These are phyloP conservation scores for Drosophila antonietae DNA, from an alignment of 2,888 invertebrate species.

Conservation along the genomic window DNA sequence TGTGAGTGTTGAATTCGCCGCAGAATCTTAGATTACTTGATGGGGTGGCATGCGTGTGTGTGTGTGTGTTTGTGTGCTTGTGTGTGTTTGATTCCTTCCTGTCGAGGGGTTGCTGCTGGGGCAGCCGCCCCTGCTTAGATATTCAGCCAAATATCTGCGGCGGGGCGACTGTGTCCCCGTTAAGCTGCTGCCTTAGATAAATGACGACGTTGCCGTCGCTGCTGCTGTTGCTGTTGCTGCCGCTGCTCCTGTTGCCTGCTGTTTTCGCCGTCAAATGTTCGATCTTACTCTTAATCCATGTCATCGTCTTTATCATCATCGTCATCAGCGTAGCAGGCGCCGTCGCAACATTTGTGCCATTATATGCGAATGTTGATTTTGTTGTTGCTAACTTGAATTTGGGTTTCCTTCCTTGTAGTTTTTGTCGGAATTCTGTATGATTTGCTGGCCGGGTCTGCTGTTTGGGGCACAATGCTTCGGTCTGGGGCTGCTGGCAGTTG, in stretches of 20 bases:
- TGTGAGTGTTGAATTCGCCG: constrained; percentile 64
- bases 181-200: constrained; percentile 69
- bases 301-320: constrained; percentile 50
- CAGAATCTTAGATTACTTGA: constrained; percentile 49
- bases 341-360: constrained; percentile 34
- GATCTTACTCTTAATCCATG: constrained; percentile 54
- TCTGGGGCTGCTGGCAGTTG: constrained; percentile 27
- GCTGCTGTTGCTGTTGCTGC: constrained; percentile 33
- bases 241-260: constrained; percentile 21
- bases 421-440: constrained; percentile 60
- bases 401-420: constrained; percentile 75
- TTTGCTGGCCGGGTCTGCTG: constrained; percentile 63
- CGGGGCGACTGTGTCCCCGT: constrained; percentile 60
- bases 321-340: constrained; percentile 41
- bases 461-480: constrained; percentile 58
- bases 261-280: constrained; percentile 72
- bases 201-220: constrained; percentile 38
- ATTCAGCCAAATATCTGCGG: constrained; percentile 70
- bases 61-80: constrained; percentile 28
- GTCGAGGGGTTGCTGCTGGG: constrained; percentile 62
- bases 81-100: constrained; percentile 53
- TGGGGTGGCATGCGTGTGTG: constrained; percentile 26
- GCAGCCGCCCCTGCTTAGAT: constrained; percentile 74
- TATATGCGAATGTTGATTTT: constrained; percentile 40
- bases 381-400: constrained; percentile 63